Evolutionary conservation across 2,113 vertebrate genomes (phyloP).

Genomic region (Gnathonemus echidnorhynchus): DNA sequence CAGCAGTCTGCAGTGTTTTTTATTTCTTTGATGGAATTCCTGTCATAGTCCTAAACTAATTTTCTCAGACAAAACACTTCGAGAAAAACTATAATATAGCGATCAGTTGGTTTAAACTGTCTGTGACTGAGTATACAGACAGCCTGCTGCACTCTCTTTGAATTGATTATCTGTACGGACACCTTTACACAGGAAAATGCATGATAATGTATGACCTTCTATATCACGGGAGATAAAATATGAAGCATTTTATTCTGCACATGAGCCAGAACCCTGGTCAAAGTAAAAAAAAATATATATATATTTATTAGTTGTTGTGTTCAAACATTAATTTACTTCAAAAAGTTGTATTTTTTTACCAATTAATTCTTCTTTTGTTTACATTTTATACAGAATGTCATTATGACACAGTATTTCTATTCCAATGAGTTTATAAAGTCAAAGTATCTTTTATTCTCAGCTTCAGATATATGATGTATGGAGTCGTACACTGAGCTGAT

Average conservation of each 20-base stretch:
- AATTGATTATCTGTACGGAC: background rate
- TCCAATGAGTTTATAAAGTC: background rate
- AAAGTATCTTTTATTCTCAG: background rate
- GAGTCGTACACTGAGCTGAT: background rate
- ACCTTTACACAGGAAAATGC: background rate
- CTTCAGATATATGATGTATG: background rate
- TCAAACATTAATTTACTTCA: background rate
- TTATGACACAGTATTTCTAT: background rate
- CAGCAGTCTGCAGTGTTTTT: background rate
- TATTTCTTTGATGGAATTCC: conserved; percentile 19
- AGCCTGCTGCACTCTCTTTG: background rate
- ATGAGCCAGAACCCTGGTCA: background rate
- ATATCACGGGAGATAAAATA: background rate
- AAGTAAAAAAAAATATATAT: too few relatives aligned
- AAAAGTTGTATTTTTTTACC: background rate
- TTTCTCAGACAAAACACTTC: conserved; percentile 17
- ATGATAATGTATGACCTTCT: background rate
- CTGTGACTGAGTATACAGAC: background rate
- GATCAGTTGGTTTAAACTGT: conserved; percentile 17
- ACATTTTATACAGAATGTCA: background rate
- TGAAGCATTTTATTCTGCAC: background rate
- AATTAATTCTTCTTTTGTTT: background rate
- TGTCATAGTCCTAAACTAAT: conserved; percentile 24
- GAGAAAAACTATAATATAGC: conserved; percentile 15
- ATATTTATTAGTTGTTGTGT: background rate